A percentile compares a stretch with the other conserved stretches of the same genome.
Conservation (phyloP, 2,888 invertebrate species). For the Ptilodon capucinus region DNA sequence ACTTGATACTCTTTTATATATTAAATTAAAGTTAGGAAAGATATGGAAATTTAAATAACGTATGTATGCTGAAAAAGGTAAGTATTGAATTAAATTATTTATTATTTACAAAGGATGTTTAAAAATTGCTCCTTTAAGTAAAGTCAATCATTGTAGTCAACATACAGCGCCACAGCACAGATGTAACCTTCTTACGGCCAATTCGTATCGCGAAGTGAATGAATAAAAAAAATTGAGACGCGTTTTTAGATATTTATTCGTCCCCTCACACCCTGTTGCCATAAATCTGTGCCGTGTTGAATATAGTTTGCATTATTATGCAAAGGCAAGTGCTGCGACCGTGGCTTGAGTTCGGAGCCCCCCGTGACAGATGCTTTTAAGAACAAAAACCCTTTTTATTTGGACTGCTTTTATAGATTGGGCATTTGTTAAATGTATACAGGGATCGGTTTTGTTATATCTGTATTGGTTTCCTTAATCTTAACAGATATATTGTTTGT, state of each 20-base stretch:
- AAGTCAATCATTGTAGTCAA: too few species aligned
- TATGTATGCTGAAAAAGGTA: too few species aligned
- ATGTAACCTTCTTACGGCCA: neutral
- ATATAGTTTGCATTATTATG: constrained; percentile 74
- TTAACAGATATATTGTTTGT: too few species aligned
- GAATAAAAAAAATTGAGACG: constrained; percentile 44
- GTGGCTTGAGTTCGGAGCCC: constrained; percentile 40
- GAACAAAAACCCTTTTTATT: constrained; percentile 13
- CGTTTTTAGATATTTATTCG: constrained; percentile 57
- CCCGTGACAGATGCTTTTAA: constrained; percentile 38
- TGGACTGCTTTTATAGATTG: constrained; percentile 22
- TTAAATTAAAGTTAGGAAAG: too few species aligned
- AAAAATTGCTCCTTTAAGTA: too few species aligned
- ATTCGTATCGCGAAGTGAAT: constrained; percentile 14
- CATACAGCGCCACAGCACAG: too few species aligned
- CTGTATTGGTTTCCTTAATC: neutral
- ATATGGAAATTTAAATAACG: too few species aligned
- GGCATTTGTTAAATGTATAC: neutral
- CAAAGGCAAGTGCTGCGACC: constrained; percentile 57
- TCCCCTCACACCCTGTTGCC: constrained; percentile 53
- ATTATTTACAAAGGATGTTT: too few species aligned
- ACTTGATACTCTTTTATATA: too few species aligned
- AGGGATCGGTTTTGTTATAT: neutral
- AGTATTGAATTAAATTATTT: too few species aligned
- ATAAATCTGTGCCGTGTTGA: constrained; percentile 65